Conservation (phyloP, 2,113 vertebrate genomes). For the Ramphastos sulfuratus region DNA sequence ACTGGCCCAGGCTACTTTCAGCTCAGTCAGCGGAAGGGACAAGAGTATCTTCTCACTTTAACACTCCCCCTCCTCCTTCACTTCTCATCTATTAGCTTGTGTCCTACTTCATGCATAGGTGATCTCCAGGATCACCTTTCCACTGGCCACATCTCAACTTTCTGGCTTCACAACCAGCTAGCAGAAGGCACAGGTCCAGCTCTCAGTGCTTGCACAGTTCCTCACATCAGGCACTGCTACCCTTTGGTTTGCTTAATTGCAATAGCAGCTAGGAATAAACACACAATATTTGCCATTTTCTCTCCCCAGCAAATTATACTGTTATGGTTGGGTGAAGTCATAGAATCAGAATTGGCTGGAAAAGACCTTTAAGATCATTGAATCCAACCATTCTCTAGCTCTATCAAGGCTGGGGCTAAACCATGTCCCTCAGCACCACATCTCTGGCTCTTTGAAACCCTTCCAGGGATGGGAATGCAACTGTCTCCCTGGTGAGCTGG, state of each 20-base stretch:
- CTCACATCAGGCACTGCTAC: neutral
- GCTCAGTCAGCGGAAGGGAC: neutral
- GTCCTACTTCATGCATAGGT: neutral
- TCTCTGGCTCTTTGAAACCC: no score
- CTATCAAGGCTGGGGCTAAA: no score
- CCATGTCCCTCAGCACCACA: no score
- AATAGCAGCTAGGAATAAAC: neutral
- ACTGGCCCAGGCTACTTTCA: neutral
- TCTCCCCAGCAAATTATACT: rapidly evolving
- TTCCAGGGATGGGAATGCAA: no score
- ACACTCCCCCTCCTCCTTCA: neutral
- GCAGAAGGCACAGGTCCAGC: neutral
- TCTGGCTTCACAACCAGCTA: neutral
- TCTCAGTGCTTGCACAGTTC: neutral
- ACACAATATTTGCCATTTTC: neutral
- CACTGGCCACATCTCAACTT: neutral
- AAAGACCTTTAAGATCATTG: no score
- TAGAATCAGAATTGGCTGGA: no score
- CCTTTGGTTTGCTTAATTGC: neutral
- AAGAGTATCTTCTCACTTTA: neutral
- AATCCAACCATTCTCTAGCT: no score
- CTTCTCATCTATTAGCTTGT: conserved; percentile 20
- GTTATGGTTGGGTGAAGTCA: neutral
- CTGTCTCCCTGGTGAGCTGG: no score
- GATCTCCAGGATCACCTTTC: conserved; percentile 51